Base-by-base conservation (phyloP, 92 coral and sea anemone species). In the Phenganax marumi region DNA sequence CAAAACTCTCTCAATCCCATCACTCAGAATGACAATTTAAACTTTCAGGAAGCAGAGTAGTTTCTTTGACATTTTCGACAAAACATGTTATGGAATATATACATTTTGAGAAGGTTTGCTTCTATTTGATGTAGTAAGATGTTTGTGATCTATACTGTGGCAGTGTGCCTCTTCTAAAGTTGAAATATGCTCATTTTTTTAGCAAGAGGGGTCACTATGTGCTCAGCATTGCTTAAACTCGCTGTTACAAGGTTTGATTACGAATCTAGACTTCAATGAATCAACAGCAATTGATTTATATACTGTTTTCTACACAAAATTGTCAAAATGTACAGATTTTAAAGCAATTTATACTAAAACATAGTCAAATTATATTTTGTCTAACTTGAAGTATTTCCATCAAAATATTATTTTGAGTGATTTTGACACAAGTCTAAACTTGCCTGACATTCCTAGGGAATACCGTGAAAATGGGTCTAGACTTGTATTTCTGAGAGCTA, bases 151-250 rank as follows among this genome's bases (percentile, higher is more conserved):
- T 61, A 57, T 57, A 62, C 9, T 78, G 18, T 43, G 19, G n/a
- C n/a, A n/a, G n/a, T n/a, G n/a, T n/a, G n/a, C n/a, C 11, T 66
- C 7, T 66, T 46, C 47, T 33, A 52, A 77, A 49, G 16, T 71
- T 16, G 43, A 26, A 10, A 69, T 11, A 61, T n/a, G 60, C 18
- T 24, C 39, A 73, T 39, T 84, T 64, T 43, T 71, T 50, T 78
- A 95, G 99, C 99, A 96, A 96, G 97, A 92, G 83, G 99, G 99
- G 19, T 86, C 97, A 23, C 78, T 96, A 49, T 96, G 99, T 73
- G 99, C 99, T 10, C 99, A 96, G 66, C 99, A 96, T 80, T 96
- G 99, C 81, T 89, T 96, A 52, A 96, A 96, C 84, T 91, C 99
- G 3, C 86, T 96, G 65, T 81, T 96, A 26, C 99, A 96, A 96